These are phyloP conservation scores for Pygocentrus nattereri DNA, from an alignment of 2,797 vertebrate genomes.

Conservation along the genomic window DNA sequence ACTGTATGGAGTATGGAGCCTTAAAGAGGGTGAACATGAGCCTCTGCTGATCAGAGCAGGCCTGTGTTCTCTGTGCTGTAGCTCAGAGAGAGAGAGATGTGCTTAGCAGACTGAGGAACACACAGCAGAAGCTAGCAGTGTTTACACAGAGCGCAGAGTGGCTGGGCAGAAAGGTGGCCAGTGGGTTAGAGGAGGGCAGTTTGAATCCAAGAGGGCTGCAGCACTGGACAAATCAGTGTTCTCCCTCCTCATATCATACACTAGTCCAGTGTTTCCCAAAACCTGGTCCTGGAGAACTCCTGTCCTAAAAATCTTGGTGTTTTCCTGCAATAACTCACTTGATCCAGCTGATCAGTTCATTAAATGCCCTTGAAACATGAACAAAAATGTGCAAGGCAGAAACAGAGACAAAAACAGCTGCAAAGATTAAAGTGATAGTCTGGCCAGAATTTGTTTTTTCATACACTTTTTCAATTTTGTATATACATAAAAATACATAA, in stretches of 20 bases:
- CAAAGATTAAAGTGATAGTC: neutral
- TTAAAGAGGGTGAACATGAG: neutral
- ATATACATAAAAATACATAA: no score
- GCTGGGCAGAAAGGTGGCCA: constrained; percentile 26
- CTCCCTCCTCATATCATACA: neutral
- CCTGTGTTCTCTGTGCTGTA: neutral
- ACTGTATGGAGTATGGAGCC: no score
- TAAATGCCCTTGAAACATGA: no score
- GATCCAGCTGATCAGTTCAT: no score
- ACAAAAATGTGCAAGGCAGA: no score
- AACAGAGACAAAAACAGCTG: no score
- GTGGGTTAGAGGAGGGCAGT: neutral
- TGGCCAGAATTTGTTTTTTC: neutral
- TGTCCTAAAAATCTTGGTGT: neutral
- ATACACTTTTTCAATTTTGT: no score
- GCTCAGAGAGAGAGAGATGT: constrained; percentile 6
- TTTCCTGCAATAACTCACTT: neutral
- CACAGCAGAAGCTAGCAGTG: constrained; percentile 32
- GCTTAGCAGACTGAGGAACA: constrained; percentile 20
- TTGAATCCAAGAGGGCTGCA: neutral
- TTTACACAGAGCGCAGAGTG: neutral
- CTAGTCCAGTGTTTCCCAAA: no score
- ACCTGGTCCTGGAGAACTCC: no score
- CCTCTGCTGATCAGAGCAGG: neutral
- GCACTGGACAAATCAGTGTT: neutral